These are phyloP conservation scores for Epinotia nisella DNA, from an alignment of 2,888 invertebrate genomes.

Conservation along the genomic window DNA sequence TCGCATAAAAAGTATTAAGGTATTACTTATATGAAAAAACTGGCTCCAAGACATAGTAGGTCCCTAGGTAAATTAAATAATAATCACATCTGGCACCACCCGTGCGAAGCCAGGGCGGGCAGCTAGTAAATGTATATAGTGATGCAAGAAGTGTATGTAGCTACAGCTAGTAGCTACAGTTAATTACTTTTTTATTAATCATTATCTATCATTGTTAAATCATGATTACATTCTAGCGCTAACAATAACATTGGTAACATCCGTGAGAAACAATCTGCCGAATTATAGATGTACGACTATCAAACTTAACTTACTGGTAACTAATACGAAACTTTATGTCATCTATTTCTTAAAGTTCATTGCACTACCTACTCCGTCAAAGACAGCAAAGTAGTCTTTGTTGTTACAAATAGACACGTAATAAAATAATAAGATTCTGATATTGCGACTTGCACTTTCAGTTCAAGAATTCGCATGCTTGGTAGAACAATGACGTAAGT, in stretches of 20 bases:
- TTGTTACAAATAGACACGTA: slow-evolving; percentile 2
- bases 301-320: background rate
- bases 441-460: slow-evolving; percentile 28
- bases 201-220: slow-evolving; percentile 27
- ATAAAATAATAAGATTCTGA: slow-evolving; percentile 24
- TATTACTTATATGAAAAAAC: too few species aligned
- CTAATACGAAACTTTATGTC: background rate
- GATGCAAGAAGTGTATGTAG: too few species aligned
- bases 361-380: too few species aligned
- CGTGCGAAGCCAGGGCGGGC: too few species aligned
- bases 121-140: too few species aligned
- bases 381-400: background rate
- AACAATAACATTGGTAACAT: slow-evolving; percentile 17
- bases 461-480: slow-evolving; percentile 17
- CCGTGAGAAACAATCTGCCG: slow-evolving; percentile 26
- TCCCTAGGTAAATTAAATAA: too few species aligned
- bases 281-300: background rate
- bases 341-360: background rate
- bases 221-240: slow-evolving; percentile 10
- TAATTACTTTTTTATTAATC: too few species aligned
- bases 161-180: too few species aligned
- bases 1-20: too few species aligned
- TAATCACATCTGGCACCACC: too few species aligned
- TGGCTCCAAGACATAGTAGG: too few species aligned
- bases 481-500: slow-evolving; percentile 1